phyloP scores from a whole-genome alignment of 2,888 invertebrate species.

The Drosophila greeni region DNA sequence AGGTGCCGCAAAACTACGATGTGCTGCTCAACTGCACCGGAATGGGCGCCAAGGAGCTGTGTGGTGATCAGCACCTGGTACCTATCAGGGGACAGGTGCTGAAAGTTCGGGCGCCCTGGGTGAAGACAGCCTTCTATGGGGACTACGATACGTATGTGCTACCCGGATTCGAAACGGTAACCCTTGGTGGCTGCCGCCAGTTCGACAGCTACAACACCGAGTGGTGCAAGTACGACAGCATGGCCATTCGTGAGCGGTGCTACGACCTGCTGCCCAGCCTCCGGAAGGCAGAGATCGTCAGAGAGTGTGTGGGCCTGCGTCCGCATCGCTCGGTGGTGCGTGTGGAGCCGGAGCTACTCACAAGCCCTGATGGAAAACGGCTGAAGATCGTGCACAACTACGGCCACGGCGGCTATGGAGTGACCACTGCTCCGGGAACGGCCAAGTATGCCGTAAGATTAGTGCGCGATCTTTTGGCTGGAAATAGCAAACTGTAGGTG shows the following conservation, averaged over 20 bases:
- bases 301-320: conserved; percentile 87
- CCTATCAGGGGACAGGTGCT: conserved; percentile 91
- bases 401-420: conserved; percentile 96
- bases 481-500: conserved; percentile 75
- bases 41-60: conserved; percentile 88
- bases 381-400: conserved; percentile 92
- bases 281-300: conserved; percentile 81
- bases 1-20: conserved; percentile 82
- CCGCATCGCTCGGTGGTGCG: conserved; percentile 87
- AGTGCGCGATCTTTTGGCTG: conserved; percentile 81
- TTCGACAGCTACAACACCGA: conserved; percentile 86
- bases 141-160: conserved; percentile 92
- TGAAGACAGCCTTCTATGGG: conserved; percentile 92
- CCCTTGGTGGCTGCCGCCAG: conserved; percentile 91
- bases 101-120: conserved; percentile 91
- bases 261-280: conserved; percentile 86
- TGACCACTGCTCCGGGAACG: conserved; percentile 93
- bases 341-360: conserved; percentile 83
- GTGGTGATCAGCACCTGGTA: conserved; percentile 86
- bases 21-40: conserved; percentile 92
- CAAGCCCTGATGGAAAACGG: conserved; percentile 77
- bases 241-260: conserved; percentile 89
- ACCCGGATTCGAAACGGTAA: conserved; percentile 86
- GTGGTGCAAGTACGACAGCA: conserved; percentile 85
- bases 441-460: conserved; percentile 86